phyloP scores from a whole-genome alignment of 1,140 invertebrate genomes.

The Zaprionus vittiger region DNA sequence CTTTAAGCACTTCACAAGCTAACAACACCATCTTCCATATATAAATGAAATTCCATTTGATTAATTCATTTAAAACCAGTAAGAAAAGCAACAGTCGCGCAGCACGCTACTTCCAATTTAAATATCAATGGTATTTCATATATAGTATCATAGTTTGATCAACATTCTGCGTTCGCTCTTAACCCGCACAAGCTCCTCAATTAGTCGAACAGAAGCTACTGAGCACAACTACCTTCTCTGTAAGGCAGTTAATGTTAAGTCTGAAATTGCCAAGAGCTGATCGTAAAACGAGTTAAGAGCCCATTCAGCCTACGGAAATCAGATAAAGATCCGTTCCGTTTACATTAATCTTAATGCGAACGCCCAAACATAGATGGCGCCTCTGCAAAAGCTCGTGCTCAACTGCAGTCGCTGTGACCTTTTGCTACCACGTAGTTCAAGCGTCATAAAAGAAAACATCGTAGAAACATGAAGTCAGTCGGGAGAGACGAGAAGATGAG shows the following conservation, averaged over 20 bases:
- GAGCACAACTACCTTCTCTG: too few relatives aligned
- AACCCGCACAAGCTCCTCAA: not conserved
- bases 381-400: conserved; percentile 11
- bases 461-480: not conserved
- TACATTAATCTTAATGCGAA: conserved; percentile 27
- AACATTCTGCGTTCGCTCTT: too few relatives aligned
- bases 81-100: too few relatives aligned
- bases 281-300: conserved; percentile 10
- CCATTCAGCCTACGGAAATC: conserved; percentile 21
- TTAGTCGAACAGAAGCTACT: not conserved
- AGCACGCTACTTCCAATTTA: not conserved
- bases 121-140: not conserved
- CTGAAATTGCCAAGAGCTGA: not conserved
- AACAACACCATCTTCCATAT: too few relatives aligned
- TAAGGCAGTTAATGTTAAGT: not conserved
- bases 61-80: too few relatives aligned
- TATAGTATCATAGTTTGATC: too few relatives aligned
- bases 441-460: conserved; percentile 4
- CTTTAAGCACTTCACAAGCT: too few relatives aligned
- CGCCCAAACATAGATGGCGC: conserved; percentile 13
- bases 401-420: conserved; percentile 37
- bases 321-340: conserved; percentile 8
- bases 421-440: conserved; percentile 18
- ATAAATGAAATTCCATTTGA: too few relatives aligned
- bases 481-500: too few relatives aligned